phyloP scores from a whole-genome alignment of 1,140 invertebrate species.

The Choristoneura fumiferana region DNA sequence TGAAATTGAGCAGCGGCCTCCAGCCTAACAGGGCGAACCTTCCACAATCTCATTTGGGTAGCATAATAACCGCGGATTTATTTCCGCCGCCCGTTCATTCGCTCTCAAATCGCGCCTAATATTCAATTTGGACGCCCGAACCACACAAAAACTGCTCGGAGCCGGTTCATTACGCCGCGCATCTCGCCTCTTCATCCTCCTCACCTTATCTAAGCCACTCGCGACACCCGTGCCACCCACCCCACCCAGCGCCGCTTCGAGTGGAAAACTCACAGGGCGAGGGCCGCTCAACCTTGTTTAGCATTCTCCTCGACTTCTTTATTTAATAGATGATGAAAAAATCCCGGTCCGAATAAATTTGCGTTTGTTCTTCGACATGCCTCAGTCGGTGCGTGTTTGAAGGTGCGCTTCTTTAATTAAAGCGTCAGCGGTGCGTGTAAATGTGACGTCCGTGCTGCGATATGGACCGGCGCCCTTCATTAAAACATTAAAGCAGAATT shows the following conservation, averaged over 20 bases:
- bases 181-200: conserved; percentile 74
- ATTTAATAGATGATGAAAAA: conserved; percentile 75
- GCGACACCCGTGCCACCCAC: conserved; percentile 34
- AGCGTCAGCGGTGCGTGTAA: conserved; percentile 54
- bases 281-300: conserved; percentile 74
- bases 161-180: conserved; percentile 73
- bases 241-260: conserved; percentile 58
- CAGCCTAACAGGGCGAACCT: conserved; percentile 52
- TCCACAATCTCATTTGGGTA: conserved; percentile 70
- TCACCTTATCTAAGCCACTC: conserved; percentile 75
- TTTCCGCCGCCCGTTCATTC: conserved; percentile 67
- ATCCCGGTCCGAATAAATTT: conserved; percentile 70
- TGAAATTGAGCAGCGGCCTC: conserved; percentile 61
- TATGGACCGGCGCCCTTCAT: conserved; percentile 49
- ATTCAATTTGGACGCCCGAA: conserved; percentile 73
- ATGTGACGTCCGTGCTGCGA: conserved; percentile 50
- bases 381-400: conserved; percentile 52
- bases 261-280: conserved; percentile 73
- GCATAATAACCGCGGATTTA: conserved; percentile 74
- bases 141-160: conserved; percentile 74
- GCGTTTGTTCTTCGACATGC: conserved; percentile 62
- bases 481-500: conserved; percentile 53
- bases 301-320: conserved; percentile 74
- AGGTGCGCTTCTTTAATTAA: conserved; percentile 64
- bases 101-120: conserved; percentile 73